Evolutionary conservation across 1,140 invertebrate genomes (phyloP).

Genomic region (Habropoda laboriosa): DNA sequence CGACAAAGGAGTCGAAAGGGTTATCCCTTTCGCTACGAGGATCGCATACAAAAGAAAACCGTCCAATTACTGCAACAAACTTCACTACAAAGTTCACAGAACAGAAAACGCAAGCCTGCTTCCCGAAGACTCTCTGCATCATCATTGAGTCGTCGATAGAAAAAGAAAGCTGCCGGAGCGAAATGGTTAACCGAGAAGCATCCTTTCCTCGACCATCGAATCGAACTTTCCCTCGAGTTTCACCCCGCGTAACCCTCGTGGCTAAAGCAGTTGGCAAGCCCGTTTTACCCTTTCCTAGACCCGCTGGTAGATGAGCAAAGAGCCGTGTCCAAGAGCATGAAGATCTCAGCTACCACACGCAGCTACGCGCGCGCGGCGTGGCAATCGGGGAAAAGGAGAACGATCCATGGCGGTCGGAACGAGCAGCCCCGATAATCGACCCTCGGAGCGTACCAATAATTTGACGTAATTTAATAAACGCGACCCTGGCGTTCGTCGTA

Average conservation of each 20-base stretch:
- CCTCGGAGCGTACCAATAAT: constrained; percentile 70
- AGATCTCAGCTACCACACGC: constrained; percentile 31
- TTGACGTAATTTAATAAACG: constrained; percentile 78
- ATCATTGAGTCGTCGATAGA: too few species aligned
- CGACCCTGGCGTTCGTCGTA: constrained; percentile 66
- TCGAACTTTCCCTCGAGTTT: neutral
- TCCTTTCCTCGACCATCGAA: neutral
- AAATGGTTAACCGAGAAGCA: too few species aligned
- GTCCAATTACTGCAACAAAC: too few species aligned
- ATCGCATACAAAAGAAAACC: too few species aligned
- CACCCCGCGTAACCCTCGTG: too few species aligned
- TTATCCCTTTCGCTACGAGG: too few species aligned
- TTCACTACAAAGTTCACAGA: too few species aligned
- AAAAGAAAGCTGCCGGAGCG: too few species aligned
- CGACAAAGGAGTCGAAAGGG: too few species aligned
- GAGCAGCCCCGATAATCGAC: constrained; percentile 53
- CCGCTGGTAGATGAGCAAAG: constrained; percentile 9
- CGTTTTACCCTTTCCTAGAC: neutral
- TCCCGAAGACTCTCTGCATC: too few species aligned
- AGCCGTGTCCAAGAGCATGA: constrained; percentile 30
- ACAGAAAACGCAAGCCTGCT: too few species aligned
- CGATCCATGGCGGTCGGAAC: constrained; percentile 51
- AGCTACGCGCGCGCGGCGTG: constrained; percentile 6
- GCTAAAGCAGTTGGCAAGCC: neutral
- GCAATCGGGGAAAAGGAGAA: constrained; percentile 60